Base-by-base conservation (phyloP, 2,888 invertebrate species). In the Amphipyra tragopoginis region DNA sequence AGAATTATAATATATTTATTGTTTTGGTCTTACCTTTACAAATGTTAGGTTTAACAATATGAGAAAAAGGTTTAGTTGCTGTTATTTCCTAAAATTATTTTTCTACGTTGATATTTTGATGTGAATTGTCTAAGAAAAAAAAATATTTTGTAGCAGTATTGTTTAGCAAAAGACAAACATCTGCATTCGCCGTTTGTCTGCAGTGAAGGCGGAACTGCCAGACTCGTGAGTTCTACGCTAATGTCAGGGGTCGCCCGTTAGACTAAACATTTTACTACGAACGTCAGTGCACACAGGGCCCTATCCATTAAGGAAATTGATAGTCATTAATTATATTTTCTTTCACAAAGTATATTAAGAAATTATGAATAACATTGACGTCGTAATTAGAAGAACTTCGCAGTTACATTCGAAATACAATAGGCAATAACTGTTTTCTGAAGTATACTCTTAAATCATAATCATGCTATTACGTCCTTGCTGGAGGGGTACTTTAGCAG, bases 171-270 rank as follows among this genome's bases (percentile, higher is more conserved):
- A 56, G 10, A 47, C 45, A 55, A 56, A 67, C 38, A 64, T 60
- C 68, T 70, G 68, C 66, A 77, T 72, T 59, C 57, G 36, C 21
- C 21, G 57, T 72, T 71, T 69, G 57, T 72, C 69, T 77, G 70
- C 74, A 73, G 65, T 66, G 55, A 58, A 58, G 48, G 48, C 42
- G 42, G 44, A 58, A 36, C 49, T 52, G 53, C 33, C 59, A 79
- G 77, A 82, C 78, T 69, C 57, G 52, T 54, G 63, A 56, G 72
- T 38, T 59, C 61, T 43, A 58, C 75, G 72, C 66, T 75, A 78
- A 84, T 83, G 84, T 85, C 85, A 86, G 55, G 66, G 86, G 84
- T 86, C 79, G 60, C 34, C 49, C 65, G 57, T 56, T 80, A 86
- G 84, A 81, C 85, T 79, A 77, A 84, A 86, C 84, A 81, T 62